Evolutionary conservation across 2,113 vertebrate genomes (phyloP).

Genomic region (Crotalus horridus): DNA sequence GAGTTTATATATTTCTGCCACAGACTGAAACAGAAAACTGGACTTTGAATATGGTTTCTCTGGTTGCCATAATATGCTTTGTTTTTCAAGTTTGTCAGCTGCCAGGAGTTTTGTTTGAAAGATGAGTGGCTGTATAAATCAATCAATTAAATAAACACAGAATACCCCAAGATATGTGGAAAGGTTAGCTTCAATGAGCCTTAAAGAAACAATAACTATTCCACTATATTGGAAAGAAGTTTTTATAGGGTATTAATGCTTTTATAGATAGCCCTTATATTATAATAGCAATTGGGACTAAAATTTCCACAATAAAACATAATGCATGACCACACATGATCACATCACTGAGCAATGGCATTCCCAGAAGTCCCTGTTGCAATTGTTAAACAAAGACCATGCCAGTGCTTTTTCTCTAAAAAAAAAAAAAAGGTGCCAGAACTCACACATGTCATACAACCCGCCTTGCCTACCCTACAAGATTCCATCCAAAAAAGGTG

Average conservation of each 20-base stretch:
- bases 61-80: too few relatives aligned
- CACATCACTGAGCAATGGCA: not conserved
- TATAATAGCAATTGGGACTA: not conserved
- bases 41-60: not conserved
- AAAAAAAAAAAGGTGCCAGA: too few relatives aligned
- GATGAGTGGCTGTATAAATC: too few relatives aligned
- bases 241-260: not conserved
- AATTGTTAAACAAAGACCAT: not conserved
- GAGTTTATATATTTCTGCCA: not conserved
- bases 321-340: not conserved
- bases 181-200: not conserved
- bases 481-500: too few relatives aligned
- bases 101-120: too few relatives aligned
- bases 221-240: not conserved
- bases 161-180: too few relatives aligned
- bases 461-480: too few relatives aligned
- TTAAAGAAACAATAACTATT: not conserved
- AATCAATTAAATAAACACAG: too few relatives aligned
- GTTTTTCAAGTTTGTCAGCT: too few relatives aligned
- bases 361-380: not conserved
- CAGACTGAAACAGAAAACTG: not conserved
- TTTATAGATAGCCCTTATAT: not conserved
- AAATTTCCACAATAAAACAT: not conserved
- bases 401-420: too few relatives aligned
- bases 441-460: too few relatives aligned